Base-by-base conservation (phyloP, 2,113 vertebrate genomes). In the Urocolius indicus region DNA sequence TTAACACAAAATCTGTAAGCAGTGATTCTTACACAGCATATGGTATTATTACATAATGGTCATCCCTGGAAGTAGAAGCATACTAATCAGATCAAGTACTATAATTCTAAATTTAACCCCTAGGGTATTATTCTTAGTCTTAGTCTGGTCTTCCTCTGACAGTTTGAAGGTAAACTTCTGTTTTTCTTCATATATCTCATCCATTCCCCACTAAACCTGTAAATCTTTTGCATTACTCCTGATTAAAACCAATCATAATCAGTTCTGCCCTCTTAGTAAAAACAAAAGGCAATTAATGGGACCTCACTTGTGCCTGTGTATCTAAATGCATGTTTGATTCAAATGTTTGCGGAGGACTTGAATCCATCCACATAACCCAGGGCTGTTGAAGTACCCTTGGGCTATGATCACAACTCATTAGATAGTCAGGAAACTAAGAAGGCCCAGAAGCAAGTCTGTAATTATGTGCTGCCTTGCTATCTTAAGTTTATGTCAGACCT, bases 391-490 rank as follows among this genome's bases (percentile, higher is more conserved):
- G 58, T 67, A 58, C 82, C 93, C 92, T 18, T 74, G 93, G 84
- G 92, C 89, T 84, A 90, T 66, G 93, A 97, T 96, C 79, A 93
- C 86, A 75, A 51, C 41, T 86, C 26, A 92, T 96, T 32, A 97
- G 36, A 24, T 12, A 92, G 87, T 87, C 74, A 96, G 84, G 59
- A 97, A 92, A 94, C 65, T 92, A 34, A 95, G 84, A 72, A 36
- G 94, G 95, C 96, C 93, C 96, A 96, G 97, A 94, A 97, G 93
- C 93, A 87, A 30, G 73, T 71, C 92, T 95, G 92, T 96, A 98
- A 98, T 97, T 96, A 97, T 22, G 71, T 75, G 94, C 59, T 96
- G 96, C 86, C 58, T 93, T 97, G 78, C 94, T 93, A 92, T 95
- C 66, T 93, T 96, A 93, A 92, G 65, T 95, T 86, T 96, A 83